Evolutionary conservation across 2,888 invertebrate species (phyloP), one percentile per base, ranked within the genome.

Genomic region (Chymomyza procnemis): DNA sequence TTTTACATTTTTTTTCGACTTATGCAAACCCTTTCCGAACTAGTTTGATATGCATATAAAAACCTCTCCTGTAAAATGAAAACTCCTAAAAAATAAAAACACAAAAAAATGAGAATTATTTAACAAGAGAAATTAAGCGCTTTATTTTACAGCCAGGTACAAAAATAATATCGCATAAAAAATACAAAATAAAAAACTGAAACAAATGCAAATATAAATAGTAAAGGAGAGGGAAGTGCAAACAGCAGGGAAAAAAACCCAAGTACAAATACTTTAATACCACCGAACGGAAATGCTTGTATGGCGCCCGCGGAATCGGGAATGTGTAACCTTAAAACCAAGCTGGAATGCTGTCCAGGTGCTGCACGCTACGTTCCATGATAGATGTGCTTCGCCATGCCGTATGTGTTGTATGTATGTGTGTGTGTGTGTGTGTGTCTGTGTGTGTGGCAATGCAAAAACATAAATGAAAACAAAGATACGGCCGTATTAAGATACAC

Each of bases 391-490:
- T 41, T n/a, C n/a, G n/a, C n/a, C n/a, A n/a, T n/a, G n/a, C n/a
- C 34, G 12, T 41, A 41, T 41, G 34, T 34, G 34, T 34, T 4
- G 30, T 6, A 1, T 8, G 34, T 5, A 34, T 34, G 34, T 34
- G 34, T 34, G 34, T 34, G 34, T 22, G 22, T 22, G 3, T 9
- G 1, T 34, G 9, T 34, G 34, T 34, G 30, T 30, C 6, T 4
- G 30, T 3, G 6, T 41, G 34, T 41, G 34, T 41, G 34, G 34
- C 62, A 64, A 64, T 64, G 61, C 63, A 69, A 21, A 67, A 78
- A 41, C 34, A 78, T 74, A 68, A 77, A 80, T 74, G 75, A 77
- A 77, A 78, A 47, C 48, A 71, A 74, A 78, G 74, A 77, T 79
- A 78, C 74, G 69, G 67, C 66, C 70, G 57, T 70, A 84, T 73